These are phyloP conservation scores for Elysia crispata DNA, from an alignment of 2,888 invertebrate genomes.

Conservation along the genomic window DNA sequence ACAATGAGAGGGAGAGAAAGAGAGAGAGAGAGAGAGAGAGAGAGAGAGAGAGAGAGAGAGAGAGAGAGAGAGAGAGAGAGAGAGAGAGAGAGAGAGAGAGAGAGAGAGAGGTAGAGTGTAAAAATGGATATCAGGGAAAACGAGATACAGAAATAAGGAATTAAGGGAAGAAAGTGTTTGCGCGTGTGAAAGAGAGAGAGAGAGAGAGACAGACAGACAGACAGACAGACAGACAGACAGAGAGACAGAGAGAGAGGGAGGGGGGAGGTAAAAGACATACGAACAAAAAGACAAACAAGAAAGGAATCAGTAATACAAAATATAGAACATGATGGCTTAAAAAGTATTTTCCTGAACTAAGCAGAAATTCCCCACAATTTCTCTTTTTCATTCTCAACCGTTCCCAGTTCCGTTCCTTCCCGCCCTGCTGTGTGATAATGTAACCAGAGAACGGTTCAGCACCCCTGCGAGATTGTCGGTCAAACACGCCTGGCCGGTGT, in stretches of 20 bases:
- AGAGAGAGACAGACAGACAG: slow-evolving; percentile 21
- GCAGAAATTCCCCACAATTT: no score
- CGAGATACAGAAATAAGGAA: background rate
- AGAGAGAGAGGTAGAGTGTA: slow-evolving; percentile 31
- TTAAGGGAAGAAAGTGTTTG: background rate
- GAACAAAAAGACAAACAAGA: background rate
- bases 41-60: background rate
- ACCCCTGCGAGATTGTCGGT: no score
- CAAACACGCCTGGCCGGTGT: no score
- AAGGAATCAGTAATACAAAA: background rate
- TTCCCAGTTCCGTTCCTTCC: no score
- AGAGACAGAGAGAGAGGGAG: background rate
- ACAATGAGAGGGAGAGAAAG: background rate
- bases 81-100: background rate
- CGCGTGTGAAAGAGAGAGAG: background rate
- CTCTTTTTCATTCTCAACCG: no score
- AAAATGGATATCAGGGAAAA: no score
- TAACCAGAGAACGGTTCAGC: no score
- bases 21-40: background rate
- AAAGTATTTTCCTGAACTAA: no score
- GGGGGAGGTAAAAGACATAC: background rate
- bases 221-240: background rate
- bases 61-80: background rate
- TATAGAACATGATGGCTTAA: no score
- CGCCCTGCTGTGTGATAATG: no score